A percentile compares a stretch with the other conserved stretches of the same genome.
These are phyloP conservation scores for Drosophila formosana DNA, from an alignment of 2,888 invertebrate species.

Conservation along the genomic window DNA sequence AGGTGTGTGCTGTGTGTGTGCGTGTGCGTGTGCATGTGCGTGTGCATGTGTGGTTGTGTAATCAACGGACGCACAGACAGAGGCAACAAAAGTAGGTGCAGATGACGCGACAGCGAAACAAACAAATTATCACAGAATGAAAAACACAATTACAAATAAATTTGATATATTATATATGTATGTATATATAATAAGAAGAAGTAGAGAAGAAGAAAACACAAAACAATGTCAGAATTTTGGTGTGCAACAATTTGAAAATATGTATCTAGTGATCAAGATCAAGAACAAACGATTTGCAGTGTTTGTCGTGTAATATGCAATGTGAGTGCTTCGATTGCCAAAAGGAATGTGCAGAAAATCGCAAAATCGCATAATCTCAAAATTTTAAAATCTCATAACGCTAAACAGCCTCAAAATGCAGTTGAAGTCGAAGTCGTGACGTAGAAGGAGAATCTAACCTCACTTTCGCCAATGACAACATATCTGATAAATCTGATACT, in stretches of 20 bases:
- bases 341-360: slow-evolving; percentile 31
- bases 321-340: slow-evolving; percentile 51
- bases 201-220: slow-evolving; percentile 49
- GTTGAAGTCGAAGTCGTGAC: slow-evolving; percentile 4
- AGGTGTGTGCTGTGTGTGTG: slow-evolving; percentile 4
- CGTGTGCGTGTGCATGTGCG: background rate
- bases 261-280: slow-evolving; percentile 28
- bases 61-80: slow-evolving; percentile 51
- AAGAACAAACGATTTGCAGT: slow-evolving; percentile 30
- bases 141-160: slow-evolving; percentile 46
- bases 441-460: slow-evolving; percentile 10
- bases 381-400: slow-evolving; percentile 16
- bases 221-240: slow-evolving; percentile 54
- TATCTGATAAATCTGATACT: background rate
- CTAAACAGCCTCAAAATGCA: slow-evolving; percentile 35
- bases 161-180: slow-evolving; percentile 8
- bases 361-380: slow-evolving; percentile 18
- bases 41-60: slow-evolving; percentile 29
- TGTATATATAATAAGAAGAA: slow-evolving; percentile 10
- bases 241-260: slow-evolving; percentile 33
- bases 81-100: slow-evolving; percentile 43
- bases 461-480: slow-evolving; percentile 9
- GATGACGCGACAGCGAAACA: slow-evolving; percentile 65
- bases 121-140: slow-evolving; percentile 66
- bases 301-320: slow-evolving; percentile 32